Conservation (phyloP, 1,140 invertebrate genomes). For the Monochamus saltuarius region DNA sequence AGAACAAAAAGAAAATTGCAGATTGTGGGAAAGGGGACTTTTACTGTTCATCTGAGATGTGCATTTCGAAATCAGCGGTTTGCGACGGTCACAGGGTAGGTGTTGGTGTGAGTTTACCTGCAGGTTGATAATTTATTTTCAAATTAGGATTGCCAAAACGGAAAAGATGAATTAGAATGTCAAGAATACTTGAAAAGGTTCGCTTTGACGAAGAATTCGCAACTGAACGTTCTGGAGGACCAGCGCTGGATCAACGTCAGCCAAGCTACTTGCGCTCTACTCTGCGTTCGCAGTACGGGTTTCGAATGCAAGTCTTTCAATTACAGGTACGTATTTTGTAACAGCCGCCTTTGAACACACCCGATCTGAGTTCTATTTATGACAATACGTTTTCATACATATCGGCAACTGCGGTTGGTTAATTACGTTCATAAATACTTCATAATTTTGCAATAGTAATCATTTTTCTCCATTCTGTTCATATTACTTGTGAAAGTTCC, state of each 20-base stretch:
- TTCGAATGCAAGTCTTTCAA: slow-evolving; percentile 66
- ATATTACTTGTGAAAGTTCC: too few species aligned
- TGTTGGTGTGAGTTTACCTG: not conserved
- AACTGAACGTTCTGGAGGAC: slow-evolving; percentile 53
- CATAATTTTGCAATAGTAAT: too few species aligned
- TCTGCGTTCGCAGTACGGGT: slow-evolving; percentile 59
- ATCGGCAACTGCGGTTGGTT: too few species aligned
- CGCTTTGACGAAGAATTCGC: slow-evolving; percentile 48
- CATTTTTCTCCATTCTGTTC: too few species aligned
- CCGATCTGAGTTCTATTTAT: not conserved
- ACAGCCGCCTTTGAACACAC: not conserved
- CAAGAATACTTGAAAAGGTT: slow-evolving; percentile 41
- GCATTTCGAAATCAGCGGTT: slow-evolving; percentile 66
- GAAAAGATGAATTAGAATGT: slow-evolving; percentile 61
- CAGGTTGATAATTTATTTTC: not conserved
- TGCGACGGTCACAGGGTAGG: slow-evolving; percentile 66
- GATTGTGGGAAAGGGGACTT: slow-evolving; percentile 37
- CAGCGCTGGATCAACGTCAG: slow-evolving; percentile 63
- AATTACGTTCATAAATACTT: too few species aligned
- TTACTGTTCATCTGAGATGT: slow-evolving; percentile 50
- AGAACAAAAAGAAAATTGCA: slow-evolving; percentile 12
- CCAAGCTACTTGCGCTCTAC: slow-evolving; percentile 59
- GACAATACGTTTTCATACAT: too few species aligned
- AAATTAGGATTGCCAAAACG: slow-evolving; percentile 62
- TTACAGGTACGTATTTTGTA: slow-evolving; percentile 56